A percentile compares a stretch with the other conserved stretches of the same genome.
phyloP scores from a whole-genome alignment of 2,797 vertebrate species.

The Cuculus canorus region DNA sequence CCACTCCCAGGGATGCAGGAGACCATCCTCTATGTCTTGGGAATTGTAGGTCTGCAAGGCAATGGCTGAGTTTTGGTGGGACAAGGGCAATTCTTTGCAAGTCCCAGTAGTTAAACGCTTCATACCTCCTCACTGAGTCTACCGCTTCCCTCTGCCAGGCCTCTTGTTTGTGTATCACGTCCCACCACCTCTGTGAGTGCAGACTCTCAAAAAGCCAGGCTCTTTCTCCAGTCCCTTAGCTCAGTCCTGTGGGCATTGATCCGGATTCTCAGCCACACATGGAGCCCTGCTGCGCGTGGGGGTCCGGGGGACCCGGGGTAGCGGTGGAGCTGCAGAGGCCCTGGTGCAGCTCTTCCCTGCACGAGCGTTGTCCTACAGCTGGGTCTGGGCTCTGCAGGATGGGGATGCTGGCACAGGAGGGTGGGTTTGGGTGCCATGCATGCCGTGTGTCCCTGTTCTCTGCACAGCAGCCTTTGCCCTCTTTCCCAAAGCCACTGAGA shows the following conservation, averaged over 20 bases:
- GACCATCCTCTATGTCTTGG: background rate
- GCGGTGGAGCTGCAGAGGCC: too few species aligned
- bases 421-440: too few species aligned
- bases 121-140: background rate
- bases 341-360: background rate
- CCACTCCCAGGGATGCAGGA: background rate
- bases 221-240: background rate
- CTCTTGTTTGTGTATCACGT: background rate
- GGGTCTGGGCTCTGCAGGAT: too few species aligned
- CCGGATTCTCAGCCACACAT: fast-evolving
- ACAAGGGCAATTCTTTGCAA: background rate
- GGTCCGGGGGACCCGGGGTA: background rate
- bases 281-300: background rate
- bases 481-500: background rate
- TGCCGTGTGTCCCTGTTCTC: background rate
- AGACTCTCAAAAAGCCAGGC: background rate
- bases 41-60: background rate
- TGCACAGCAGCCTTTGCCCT: background rate
- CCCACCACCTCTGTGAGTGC: background rate
- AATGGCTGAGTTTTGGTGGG: background rate
- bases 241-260: background rate
- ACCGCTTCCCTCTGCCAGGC: background rate
- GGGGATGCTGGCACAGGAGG: too few species aligned
- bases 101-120: background rate
- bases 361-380: background rate